A percentile compares a stretch with the other conserved stretches of the same genome.
These are phyloP conservation scores for Sminthurinus aureus DNA, from an alignment of 2,888 invertebrate species.

Conservation along the genomic window DNA sequence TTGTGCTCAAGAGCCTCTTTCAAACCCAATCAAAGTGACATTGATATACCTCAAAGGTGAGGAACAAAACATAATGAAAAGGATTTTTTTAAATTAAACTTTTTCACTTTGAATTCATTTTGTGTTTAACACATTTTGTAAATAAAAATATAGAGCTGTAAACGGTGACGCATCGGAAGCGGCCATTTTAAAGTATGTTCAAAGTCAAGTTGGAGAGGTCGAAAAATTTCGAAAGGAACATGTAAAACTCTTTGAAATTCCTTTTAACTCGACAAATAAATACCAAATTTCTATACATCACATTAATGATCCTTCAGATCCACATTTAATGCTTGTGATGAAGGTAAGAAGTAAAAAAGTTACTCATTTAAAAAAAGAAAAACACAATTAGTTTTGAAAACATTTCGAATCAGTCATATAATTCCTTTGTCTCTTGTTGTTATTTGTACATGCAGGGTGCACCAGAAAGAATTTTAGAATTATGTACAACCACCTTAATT, in stretches of 20 bases:
- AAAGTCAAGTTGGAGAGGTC: slow-evolving; percentile 49
- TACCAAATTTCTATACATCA: slow-evolving; percentile 55
- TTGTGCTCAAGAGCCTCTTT: slow-evolving; percentile 79
- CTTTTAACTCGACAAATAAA: no score
- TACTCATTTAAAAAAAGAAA: no score
- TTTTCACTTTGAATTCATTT: no score
- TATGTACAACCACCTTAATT: slow-evolving; percentile 69
- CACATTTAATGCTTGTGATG: slow-evolving; percentile 36
- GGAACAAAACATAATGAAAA: slow-evolving; percentile 78
- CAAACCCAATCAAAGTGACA: slow-evolving; percentile 67
- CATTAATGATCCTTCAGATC: slow-evolving; percentile 60
- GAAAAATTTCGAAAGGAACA: slow-evolving; percentile 50
- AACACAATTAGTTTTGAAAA: no score
- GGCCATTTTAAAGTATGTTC: slow-evolving; percentile 52
- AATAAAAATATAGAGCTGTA: slow-evolving; percentile 60
- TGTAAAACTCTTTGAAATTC: slow-evolving; percentile 55
- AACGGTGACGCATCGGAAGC: slow-evolving; percentile 51
- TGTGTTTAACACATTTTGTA: no score
- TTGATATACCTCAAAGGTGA: slow-evolving; percentile 75
- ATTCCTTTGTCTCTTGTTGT: neutral
- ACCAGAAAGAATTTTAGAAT: slow-evolving; percentile 74
- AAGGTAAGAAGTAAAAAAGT: slow-evolving; percentile 37
- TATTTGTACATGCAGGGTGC: slow-evolving; percentile 67
- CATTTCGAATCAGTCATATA: no score
- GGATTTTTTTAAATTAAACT: slow-evolving; percentile 54